Evolutionary conservation across 2,888 invertebrate species (phyloP).

Genomic region (Limnephilus rhombicus): DNA sequence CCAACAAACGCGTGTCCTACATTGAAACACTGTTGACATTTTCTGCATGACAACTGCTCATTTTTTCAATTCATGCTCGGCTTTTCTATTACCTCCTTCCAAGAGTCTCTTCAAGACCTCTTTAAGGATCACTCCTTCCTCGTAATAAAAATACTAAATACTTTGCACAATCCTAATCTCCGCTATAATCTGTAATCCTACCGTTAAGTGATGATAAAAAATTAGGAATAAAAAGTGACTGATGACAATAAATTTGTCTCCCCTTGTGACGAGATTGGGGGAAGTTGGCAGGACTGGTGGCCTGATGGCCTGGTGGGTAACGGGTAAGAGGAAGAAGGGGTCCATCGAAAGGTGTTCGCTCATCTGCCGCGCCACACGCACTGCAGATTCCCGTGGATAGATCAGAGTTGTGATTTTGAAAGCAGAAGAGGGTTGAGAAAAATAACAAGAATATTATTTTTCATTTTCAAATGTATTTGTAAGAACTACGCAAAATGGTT

Average conservation of each 20-base stretch:
- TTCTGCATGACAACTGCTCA: too few species aligned
- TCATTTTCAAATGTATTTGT: not conserved
- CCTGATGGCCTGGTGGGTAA: too few species aligned
- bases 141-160: not conserved
- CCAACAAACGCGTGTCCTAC: too few species aligned
- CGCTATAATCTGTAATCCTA: not conserved
- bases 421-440: not conserved
- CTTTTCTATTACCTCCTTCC: too few species aligned
- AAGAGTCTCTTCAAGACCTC: too few species aligned
- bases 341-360: slow-evolving; percentile 37
- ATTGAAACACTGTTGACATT: too few species aligned
- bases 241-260: slow-evolving; percentile 30
- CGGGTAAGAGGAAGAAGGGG: not conserved
- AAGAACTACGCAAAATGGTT: too few species aligned
- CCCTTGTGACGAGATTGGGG: slow-evolving; percentile 14
- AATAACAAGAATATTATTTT: not conserved
- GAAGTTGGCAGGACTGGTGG: not conserved
- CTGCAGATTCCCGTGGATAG: not conserved
- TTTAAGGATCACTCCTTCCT: too few species aligned
- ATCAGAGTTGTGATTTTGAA: slow-evolving; percentile 38
- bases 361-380: slow-evolving; percentile 53
- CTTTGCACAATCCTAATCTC: not conserved
- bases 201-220: slow-evolving; percentile 37
- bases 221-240: slow-evolving; percentile 18
- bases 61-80: too few species aligned